These are phyloP conservation scores for Muscidifurax raptorellus DNA, from an alignment of 1,140 invertebrate species.

Conservation along the genomic window DNA sequence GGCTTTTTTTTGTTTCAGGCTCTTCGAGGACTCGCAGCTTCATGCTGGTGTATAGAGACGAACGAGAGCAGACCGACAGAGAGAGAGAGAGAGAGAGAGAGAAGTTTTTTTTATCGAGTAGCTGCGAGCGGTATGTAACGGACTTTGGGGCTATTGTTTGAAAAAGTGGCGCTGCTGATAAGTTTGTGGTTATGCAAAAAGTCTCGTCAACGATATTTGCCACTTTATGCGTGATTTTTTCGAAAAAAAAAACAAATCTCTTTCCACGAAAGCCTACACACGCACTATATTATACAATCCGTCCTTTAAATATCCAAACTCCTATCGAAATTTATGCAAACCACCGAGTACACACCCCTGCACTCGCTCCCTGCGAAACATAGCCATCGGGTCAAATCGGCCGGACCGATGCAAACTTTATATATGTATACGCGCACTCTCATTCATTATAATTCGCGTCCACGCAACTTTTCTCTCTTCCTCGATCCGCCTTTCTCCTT, in stretches of 20 bases:
- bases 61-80: neutral
- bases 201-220: too few species aligned
- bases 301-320: neutral
- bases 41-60: neutral
- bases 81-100: neutral
- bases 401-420: conserved; percentile 25
- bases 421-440: conserved; percentile 31
- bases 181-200: too few species aligned
- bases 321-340: conserved; percentile 8
- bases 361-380: neutral
- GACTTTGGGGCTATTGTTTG: neutral
- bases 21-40: neutral
- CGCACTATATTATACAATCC: neutral
- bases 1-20: neutral
- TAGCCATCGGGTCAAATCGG: conserved; percentile 36
- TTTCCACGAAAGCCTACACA: neutral
- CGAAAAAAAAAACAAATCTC: neutral
- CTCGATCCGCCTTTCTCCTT: neutral
- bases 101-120: neutral
- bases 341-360: neutral
- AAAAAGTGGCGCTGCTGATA: neutral
- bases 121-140: neutral
- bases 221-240: too few species aligned
- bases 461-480: neutral
- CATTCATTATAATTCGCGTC: conserved; percentile 43